Evolutionary conservation across 2,113 vertebrate species (phyloP), one percentile per base, ranked within the genome.

Genomic region (Rhodinocichla rosea): DNA sequence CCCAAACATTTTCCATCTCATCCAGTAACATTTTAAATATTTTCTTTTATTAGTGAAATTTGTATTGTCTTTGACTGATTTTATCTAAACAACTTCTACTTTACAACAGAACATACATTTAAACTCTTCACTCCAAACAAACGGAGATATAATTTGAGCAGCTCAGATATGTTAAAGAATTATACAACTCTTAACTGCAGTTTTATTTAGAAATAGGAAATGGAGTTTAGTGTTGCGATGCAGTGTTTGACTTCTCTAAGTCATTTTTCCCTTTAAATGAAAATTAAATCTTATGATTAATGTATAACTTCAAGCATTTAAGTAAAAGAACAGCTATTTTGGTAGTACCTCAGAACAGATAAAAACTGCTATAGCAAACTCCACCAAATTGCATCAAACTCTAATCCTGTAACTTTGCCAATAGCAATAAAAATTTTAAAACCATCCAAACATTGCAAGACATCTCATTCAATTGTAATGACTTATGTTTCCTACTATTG

Each of bases 181-280:
- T 47, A 69, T 16, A 42, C 4, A 71, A 44, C 6, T 84, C 6
- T 33, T 35, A 83, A 64, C 6, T 40, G 4, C 12, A 83, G 11
- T n/a, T 82, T 90, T n/a, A 68, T 62, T 87, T 37, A 53, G 40
- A 82, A 90, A 87, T 57, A 76, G 11, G 27, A 90, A 88, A 88
- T 42, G 10, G 11, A 62, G 3, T 83, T 90, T 13, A 28, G 18
- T 35, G 69, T 33, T 62, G 8, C 55, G 39, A 83, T 62, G 8
- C 5, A 67, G 52, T 20, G 4, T 44, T 82, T 89, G 32, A 60
- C 13, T 71, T 82, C 6, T 23, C 30, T 11, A 80, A 71, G n/a
- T 68, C 3, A 24, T 37, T 88, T 62, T 37, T 5, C 32, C 21
- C 9, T 74, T 59, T 45, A 92, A 74, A 77, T 35, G 8, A 77